A percentile compares a stretch with the other conserved stretches of the same genome.
phyloP scores from a whole-genome alignment of 1,140 invertebrate species.

The Scaptomyza hsui region DNA sequence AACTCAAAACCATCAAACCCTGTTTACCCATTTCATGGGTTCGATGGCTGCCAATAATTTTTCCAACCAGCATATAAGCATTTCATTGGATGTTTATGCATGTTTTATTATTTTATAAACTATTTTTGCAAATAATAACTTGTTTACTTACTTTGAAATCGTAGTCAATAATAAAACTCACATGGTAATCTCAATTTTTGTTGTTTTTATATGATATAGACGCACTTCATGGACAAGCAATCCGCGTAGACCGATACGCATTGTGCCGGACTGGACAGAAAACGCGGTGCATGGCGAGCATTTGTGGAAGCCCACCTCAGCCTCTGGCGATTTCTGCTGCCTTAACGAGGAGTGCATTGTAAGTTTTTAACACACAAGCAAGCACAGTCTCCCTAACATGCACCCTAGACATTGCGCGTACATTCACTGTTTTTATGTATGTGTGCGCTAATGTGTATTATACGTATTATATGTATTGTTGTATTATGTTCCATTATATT shows the following conservation, averaged over 20 bases:
- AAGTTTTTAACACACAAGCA: conserved; percentile 84
- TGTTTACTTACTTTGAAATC: background rate
- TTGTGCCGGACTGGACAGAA: conserved; percentile 93
- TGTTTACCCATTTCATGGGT: too few species aligned
- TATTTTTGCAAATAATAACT: too few species aligned
- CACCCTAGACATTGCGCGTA: background rate
- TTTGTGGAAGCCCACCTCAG: conserved; percentile 93
- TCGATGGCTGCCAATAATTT: too few species aligned
- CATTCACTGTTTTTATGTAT: too few species aligned
- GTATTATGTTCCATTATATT: too few species aligned
- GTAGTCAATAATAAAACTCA: background rate
- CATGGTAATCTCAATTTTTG: background rate
- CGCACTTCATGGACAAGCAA: conserved; percentile 83
- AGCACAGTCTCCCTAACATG: conserved; percentile 13
- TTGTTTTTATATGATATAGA: conserved; percentile 77
- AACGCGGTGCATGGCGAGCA: conserved; percentile 93
- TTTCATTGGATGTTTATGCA: too few species aligned
- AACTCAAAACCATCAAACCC: too few species aligned
- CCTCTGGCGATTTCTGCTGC: conserved; percentile 96
- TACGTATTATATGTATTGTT: too few species aligned
- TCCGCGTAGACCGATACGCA: conserved; percentile 87
- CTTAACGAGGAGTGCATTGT: conserved; percentile 95
- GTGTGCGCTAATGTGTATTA: too few species aligned
- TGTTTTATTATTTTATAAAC: too few species aligned
- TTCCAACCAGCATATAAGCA: too few species aligned